Conservation (phyloP, 1,140 invertebrate species). For the Dendrolimus kikuchii region DNA sequence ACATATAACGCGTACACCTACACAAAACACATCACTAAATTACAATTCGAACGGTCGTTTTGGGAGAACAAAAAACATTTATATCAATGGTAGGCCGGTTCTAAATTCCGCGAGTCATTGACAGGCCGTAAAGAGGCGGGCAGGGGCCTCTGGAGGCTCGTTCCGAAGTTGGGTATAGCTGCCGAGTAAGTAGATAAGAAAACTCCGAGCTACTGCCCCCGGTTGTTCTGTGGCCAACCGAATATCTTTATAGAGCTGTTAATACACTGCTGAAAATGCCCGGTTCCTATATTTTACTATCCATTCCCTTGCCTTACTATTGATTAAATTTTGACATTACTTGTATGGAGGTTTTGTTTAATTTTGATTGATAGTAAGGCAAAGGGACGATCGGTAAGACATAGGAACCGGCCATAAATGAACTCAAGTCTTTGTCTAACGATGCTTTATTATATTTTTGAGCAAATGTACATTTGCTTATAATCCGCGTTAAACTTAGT, state of each 20-base stretch:
- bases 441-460: too few species aligned
- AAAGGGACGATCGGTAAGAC: too few species aligned
- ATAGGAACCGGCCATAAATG: too few species aligned
- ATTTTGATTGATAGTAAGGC: too few species aligned
- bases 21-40: slow-evolving; percentile 40
- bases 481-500: too few species aligned
- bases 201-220: slow-evolving; percentile 36
- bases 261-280: not conserved
- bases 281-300: too few species aligned
- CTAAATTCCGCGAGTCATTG: slow-evolving; percentile 69
- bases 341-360: too few species aligned
- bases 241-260: slow-evolving; percentile 19
- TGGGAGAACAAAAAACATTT: slow-evolving; percentile 71
- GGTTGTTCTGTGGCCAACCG: slow-evolving; percentile 11
- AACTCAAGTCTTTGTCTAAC: too few species aligned
- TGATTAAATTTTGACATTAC: too few species aligned
- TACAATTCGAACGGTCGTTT: slow-evolving; percentile 66
- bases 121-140: slow-evolving; percentile 64
- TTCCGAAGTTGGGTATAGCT: slow-evolving; percentile 34
- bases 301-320: too few species aligned
- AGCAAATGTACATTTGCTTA: too few species aligned
- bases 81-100: slow-evolving; percentile 67
- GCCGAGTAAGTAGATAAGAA: slow-evolving; percentile 52
- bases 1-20: too few species aligned
- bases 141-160: slow-evolving; percentile 44